Evolutionary conservation across 2,888 invertebrate species (phyloP).

Genomic region (Drosophila neotestacea): DNA sequence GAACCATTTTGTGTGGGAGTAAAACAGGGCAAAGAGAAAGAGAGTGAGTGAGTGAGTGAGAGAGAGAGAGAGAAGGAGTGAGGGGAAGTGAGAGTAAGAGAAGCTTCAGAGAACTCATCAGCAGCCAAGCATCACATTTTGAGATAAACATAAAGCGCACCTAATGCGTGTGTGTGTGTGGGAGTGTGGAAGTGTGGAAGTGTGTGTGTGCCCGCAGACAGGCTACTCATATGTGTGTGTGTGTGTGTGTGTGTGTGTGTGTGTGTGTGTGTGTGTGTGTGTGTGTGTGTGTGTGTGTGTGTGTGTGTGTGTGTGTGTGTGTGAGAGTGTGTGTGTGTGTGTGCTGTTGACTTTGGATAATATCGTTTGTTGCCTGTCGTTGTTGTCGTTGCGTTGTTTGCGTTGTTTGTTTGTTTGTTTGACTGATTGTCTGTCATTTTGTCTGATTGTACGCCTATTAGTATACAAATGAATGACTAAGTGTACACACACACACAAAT

Average conservation of each 20-base stretch:
- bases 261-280: constrained; percentile 43
- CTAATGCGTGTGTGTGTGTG: constrained; percentile 53
- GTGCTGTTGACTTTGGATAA: constrained; percentile 77
- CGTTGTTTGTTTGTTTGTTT: constrained; percentile 45
- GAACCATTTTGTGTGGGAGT: constrained; percentile 50
- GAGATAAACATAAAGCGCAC: constrained; percentile 77
- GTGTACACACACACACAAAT: constrained; percentile 29
- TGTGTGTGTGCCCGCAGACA: constrained; percentile 36
- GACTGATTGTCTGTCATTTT: constrained; percentile 67
- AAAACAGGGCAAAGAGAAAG: background rate
- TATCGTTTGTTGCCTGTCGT: constrained; percentile 69
- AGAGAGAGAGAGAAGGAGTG: background rate
- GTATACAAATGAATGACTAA: constrained; percentile 80
- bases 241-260: constrained; percentile 33
- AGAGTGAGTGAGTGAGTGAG: background rate
- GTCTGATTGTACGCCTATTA: constrained; percentile 80
- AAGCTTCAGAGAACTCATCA: constrained; percentile 65
- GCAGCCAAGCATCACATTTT: constrained; percentile 74
- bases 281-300: constrained; percentile 10
- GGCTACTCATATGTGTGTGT: constrained; percentile 16
- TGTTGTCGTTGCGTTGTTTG: constrained; percentile 25
- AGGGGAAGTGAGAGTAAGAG: background rate
- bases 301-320: constrained; percentile 10
- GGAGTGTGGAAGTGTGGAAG: constrained; percentile 5
- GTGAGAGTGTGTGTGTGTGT: constrained; percentile 41